These are phyloP conservation scores for Cantharis flavilabris DNA, from an alignment of 2,888 invertebrate species.

Conservation along the genomic window DNA sequence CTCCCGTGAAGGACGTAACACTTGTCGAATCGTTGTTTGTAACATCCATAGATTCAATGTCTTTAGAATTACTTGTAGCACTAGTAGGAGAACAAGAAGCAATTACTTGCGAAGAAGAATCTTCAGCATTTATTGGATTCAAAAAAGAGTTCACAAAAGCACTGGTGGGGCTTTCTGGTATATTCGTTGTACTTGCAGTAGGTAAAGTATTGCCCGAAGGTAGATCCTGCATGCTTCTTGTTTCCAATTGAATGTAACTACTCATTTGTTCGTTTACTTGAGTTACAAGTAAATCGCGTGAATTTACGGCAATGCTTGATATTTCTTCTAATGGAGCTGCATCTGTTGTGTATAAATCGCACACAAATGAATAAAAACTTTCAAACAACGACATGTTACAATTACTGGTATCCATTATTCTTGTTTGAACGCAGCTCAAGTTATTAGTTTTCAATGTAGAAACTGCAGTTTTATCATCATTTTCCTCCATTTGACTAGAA, in stretches of 20 bases:
- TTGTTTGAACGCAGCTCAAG: conserved; percentile 5
- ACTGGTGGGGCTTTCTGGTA: background rate
- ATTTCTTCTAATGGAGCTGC: background rate
- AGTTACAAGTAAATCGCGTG: conserved; percentile 10
- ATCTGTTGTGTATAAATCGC: conserved; percentile 16
- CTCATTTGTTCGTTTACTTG: background rate
- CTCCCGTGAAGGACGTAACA: background rate
- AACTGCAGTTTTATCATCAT: background rate
- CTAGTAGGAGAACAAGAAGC: background rate
- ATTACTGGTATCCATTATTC: conserved; percentile 12
- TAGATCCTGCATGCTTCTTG: background rate
- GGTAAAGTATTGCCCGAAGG: background rate
- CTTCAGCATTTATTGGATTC: background rate
- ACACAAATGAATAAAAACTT: conserved; percentile 23
- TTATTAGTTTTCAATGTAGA: background rate
- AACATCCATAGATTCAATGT: background rate
- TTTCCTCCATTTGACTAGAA: background rate
- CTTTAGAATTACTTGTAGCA: no score
- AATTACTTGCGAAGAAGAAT: background rate
- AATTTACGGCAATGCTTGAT: background rate
- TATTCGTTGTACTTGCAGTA: background rate
- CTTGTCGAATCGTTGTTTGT: background rate
- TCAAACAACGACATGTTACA: conserved; percentile 16
- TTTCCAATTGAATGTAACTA: background rate
- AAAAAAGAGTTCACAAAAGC: background rate